Evolutionary conservation across 2,888 invertebrate genomes (phyloP).

Genomic region (Glyphotaelius pellucidus): DNA sequence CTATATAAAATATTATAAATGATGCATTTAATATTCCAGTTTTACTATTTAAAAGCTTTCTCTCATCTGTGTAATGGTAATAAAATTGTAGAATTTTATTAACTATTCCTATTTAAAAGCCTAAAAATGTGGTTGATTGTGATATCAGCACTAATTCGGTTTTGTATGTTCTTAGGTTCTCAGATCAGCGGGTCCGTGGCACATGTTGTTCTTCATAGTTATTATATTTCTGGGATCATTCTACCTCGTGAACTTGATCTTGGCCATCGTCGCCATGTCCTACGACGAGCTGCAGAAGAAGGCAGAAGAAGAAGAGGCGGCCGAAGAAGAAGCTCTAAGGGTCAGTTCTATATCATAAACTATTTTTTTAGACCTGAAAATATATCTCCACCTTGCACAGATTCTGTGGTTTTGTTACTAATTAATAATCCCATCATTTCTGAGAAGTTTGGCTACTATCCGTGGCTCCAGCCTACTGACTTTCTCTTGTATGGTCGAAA

Average conservation of each 20-base stretch:
- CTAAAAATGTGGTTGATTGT: neutral
- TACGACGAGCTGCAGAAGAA: conserved; percentile 99
- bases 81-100: no score
- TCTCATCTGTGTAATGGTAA: no score
- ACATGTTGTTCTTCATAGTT: conserved; percentile 98
- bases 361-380: neutral
- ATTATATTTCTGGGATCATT: conserved; percentile 99
- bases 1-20: no score
- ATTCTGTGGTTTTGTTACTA: no score
- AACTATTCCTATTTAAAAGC: no score
- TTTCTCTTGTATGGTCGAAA: no score
- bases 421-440: no score
- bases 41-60: no score
- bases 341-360: conserved; percentile 74
- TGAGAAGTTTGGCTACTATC: no score
- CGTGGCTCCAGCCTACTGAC: no score
- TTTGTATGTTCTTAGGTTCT: conserved; percentile 80
- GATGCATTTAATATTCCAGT: no score
- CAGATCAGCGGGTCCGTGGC: conserved; percentile 97
- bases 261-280: conserved; percentile 99
- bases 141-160: neutral
- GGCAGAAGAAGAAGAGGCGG: conserved; percentile 96
- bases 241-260: conserved; percentile 98
- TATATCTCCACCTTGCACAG: no score
- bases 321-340: conserved; percentile 95